Evolutionary conservation across 2,888 invertebrate species (phyloP).

Genomic region (Latrodectus hesperus): DNA sequence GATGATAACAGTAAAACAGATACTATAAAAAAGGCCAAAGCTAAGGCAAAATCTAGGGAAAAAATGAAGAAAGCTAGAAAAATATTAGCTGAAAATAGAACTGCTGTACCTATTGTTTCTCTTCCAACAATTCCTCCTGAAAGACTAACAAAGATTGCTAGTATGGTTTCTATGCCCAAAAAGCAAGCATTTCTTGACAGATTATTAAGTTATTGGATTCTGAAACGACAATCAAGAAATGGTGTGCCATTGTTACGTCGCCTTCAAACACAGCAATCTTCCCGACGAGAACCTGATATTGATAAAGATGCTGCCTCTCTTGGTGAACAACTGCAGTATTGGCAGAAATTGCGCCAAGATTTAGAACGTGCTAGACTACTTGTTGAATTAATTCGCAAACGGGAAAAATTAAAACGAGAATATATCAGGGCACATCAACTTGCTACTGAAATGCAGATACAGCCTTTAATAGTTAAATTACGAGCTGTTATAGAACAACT

Average conservation of each 20-base stretch:
- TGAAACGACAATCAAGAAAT: conserved; percentile 94
- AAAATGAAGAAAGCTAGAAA: conserved; percentile 92
- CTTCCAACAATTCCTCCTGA: conserved; percentile 94
- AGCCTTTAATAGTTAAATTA: conserved; percentile 87
- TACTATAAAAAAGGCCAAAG: conserved; percentile 72
- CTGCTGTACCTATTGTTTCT: conserved; percentile 91
- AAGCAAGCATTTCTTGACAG: conserved; percentile 90
- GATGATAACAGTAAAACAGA: conserved; percentile 72
- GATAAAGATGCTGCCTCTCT: conserved; percentile 74
- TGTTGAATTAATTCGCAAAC: conserved; percentile 94
- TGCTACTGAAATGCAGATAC: conserved; percentile 82
- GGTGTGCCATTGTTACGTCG: conserved; percentile 94
- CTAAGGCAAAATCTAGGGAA: conserved; percentile 82
- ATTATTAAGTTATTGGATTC: conserved; percentile 96
- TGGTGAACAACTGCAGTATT: conserved; percentile 91
- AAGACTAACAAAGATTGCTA: conserved; percentile 87
- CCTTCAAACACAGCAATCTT: conserved; percentile 79
- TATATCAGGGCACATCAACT: conserved; percentile 81
- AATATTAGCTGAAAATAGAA: conserved; percentile 89
- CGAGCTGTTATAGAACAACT: conserved; percentile 85
- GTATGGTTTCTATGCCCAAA: conserved; percentile 83
- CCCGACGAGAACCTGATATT: conserved; percentile 72
- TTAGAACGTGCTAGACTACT: conserved; percentile 92
- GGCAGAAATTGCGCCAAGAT: conserved; percentile 94
- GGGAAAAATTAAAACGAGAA: conserved; percentile 91